A percentile compares a stretch with the other conserved stretches of the same genome.
phyloP scores from a whole-genome alignment of 2,113 vertebrate species.

The Lipophrys pholis region DNA sequence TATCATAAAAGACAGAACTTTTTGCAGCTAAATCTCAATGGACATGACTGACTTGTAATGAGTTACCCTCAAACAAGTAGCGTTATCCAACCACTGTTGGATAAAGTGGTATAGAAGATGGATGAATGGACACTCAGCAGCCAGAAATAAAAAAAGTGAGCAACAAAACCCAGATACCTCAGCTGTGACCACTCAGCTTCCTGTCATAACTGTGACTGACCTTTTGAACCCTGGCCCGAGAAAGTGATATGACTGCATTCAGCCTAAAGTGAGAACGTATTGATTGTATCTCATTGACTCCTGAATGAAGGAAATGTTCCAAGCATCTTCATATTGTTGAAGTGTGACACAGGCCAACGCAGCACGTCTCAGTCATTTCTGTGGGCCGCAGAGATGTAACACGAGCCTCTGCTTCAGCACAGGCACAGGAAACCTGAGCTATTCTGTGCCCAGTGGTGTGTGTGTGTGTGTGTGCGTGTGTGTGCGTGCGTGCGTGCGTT shows the following conservation, averaged over 20 bases:
- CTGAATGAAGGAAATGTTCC: conserved; percentile 46
- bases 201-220: conserved; percentile 29
- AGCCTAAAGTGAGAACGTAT: conserved; percentile 22
- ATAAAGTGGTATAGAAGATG: too few relatives aligned
- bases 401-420: conserved; percentile 48
- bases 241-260: conserved; percentile 18
- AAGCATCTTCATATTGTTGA: conserved; percentile 48
- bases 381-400: conserved; percentile 53
- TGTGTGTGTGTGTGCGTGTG: conserved; percentile 4
- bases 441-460: neutral
- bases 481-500: conserved; percentile 20
- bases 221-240: conserved; percentile 32
- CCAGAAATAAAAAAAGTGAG: neutral
- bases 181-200: neutral
- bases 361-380: conserved; percentile 51
- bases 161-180: neutral
- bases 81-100: too few relatives aligned
- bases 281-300: conserved; percentile 45
- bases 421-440: conserved; percentile 56
- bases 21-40: too few relatives aligned
- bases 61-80: too few relatives aligned
- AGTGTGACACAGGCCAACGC: conserved; percentile 16
- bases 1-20: too few relatives aligned
- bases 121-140: too few relatives aligned
- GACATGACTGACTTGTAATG: too few relatives aligned